Evolutionary conservation across 2,888 invertebrate species (phyloP).

Genomic region (Epistrophella euchroma): DNA sequence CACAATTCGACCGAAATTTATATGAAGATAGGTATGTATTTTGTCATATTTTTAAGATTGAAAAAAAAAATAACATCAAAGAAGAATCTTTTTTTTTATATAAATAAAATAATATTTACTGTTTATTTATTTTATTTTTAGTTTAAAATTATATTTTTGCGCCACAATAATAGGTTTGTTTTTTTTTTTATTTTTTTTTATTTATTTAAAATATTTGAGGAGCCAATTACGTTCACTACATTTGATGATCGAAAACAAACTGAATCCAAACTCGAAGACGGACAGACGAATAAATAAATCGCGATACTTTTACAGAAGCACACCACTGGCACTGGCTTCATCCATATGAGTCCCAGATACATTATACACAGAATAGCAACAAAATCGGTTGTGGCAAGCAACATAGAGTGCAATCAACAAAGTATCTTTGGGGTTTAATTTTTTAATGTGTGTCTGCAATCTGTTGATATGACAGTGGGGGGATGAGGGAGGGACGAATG

Average conservation of each 20-base stretch:
- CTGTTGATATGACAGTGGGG: too few relatives aligned
- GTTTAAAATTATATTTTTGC: slow-evolving; percentile 47
- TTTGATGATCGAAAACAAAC: slow-evolving; percentile 76
- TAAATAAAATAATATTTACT: slow-evolving; percentile 5
- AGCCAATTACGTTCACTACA: slow-evolving; percentile 72
- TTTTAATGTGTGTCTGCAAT: slow-evolving; percentile 11
- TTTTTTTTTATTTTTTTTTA: neutral
- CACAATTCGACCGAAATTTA: slow-evolving; percentile 48
- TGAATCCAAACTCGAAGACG: slow-evolving; percentile 73
- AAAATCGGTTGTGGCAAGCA: slow-evolving; percentile 19
- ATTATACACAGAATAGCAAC: slow-evolving; percentile 64
- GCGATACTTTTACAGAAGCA: slow-evolving; percentile 68
- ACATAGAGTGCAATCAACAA: slow-evolving; percentile 34
- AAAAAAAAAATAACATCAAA: slow-evolving; percentile 22
- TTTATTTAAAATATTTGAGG: slow-evolving; percentile 9
- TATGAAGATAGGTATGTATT: slow-evolving; percentile 33
- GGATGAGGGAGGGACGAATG: slow-evolving; percentile 21
- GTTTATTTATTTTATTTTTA: slow-evolving; percentile 17
- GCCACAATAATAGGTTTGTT: slow-evolving; percentile 32
- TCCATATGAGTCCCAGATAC: slow-evolving; percentile 61
- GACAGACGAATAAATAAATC: slow-evolving; percentile 72
- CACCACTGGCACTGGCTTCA: slow-evolving; percentile 37
- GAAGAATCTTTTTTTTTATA: neutral
- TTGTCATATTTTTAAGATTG: slow-evolving; percentile 32
- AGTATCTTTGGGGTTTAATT: slow-evolving; percentile 47